Evolutionary conservation across 2,888 invertebrate species (phyloP).

Genomic region (Mycalesis mineus): DNA sequence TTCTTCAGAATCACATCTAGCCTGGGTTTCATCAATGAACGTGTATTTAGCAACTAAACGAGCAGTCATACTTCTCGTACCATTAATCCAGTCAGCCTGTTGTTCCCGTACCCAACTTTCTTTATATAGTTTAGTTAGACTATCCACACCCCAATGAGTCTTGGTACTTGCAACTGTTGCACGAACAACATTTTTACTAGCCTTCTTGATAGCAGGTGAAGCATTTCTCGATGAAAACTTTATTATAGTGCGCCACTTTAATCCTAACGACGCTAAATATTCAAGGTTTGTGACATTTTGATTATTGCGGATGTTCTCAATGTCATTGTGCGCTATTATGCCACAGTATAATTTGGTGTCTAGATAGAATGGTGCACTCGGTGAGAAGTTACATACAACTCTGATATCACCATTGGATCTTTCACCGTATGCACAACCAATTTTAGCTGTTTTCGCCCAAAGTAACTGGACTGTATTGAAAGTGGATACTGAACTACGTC

Average conservation of each 20-base stretch:
- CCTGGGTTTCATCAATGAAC: conserved; percentile 47
- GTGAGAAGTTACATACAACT: conserved; percentile 64
- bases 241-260: conserved; percentile 28
- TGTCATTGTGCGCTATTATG: conserved; percentile 43
- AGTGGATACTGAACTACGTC: conserved; percentile 48
- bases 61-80: conserved; percentile 48
- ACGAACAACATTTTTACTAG: not conserved
- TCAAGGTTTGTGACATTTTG: conserved; percentile 16
- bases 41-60: conserved; percentile 54
- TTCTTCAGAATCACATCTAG: conserved; percentile 52
- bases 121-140: conserved; percentile 45
- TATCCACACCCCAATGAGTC: conserved; percentile 43
- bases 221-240: not conserved
- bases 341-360: conserved; percentile 57
- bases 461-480: conserved; percentile 57
- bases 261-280: conserved; percentile 41
- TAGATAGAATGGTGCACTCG: conserved; percentile 59
- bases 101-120: conserved; percentile 42
- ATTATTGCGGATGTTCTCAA: conserved; percentile 24
- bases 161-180: conserved; percentile 1
- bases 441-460: conserved; percentile 62
- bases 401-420: conserved; percentile 49
- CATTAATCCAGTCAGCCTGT: conserved; percentile 39
- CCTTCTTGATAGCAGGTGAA: not conserved
- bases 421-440: conserved; percentile 62